Base-by-base conservation (phyloP, 1,140 invertebrate species). In the Halesus radiatus region DNA sequence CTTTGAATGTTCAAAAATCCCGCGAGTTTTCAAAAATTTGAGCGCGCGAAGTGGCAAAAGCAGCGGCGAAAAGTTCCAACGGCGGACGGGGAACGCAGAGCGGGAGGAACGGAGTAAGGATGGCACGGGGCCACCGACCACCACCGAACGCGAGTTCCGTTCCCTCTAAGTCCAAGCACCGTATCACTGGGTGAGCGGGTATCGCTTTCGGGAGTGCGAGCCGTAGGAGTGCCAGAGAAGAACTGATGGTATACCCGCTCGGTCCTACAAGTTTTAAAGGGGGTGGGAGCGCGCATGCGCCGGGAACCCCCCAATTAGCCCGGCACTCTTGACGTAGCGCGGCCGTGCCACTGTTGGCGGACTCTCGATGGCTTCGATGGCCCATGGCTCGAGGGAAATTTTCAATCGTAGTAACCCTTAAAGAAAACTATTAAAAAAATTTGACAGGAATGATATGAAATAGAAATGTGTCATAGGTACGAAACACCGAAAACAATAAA, bases 251-350 rank as follows among this genome's bases (percentile, higher is more conserved):
- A 22, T 60, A 60, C 56, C 56, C 56, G 16, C 56, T 20, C 56
- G 18, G 56, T 60, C 56, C 56, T 60, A 60, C 56, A 60, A 60
- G 56, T 60, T 60, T 45, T 60, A 60, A 60, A 60, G 56, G 23
- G 56, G 56, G 56, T 60, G 56, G 23, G 56, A 60, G 18, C 23
- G 56, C 56, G 56, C 56, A 60, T 60, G 56, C 56, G 56, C 56
- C 56, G 56, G 56, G 10, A n/a, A 13, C 16, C 56, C 56, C 56
- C 56, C 56, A 60, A 60, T 60, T 60, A 60, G 56, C 10, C 56
- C 56, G 56, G 18, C 56, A 60, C 56, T 60, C 23, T 60, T 60
- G 23, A 60, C 20, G 56, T 60, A 23, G 56, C 37, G 56, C 56
- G 18, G 56, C 56, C 56, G 16, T 60, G 5, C 56, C 56, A 8